Base-by-base conservation (phyloP, 30 jellyfish, hydroid and myxozoan species). In the Phacellophora camtschatica region DNA sequence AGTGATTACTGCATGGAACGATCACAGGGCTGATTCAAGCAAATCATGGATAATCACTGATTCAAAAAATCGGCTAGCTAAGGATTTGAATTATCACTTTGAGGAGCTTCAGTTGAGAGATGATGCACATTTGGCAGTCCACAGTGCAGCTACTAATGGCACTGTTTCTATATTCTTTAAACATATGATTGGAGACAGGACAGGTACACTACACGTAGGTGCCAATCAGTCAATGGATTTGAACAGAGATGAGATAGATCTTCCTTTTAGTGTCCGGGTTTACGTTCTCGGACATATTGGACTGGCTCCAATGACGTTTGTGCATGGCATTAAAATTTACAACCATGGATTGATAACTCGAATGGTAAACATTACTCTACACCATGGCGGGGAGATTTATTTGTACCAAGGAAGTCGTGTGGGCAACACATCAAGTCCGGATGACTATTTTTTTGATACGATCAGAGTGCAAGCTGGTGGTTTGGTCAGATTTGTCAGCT, bases 101-200 rank as follows among this genome's bases (percentile, higher is more conserved):
- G 92, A 81, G 66, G 92, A 81, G 68, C 55, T 81, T 48, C 92
- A 81, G 70, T 24, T 81, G 22, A 65, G 77, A 24, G 84, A 51
- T 27, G 79, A 31, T 1, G 84, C 92, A 0, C 84, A 81, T 81
- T 53, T 81, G 22, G 92, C 92, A 0, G 66, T 81, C 29, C 57
- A 39, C 18, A 55, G 66, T 28, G 77, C 43, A 19, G 22, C 67
- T 3, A 24, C 85, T 11, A 50, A 29, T 7, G 70, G 34, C 0
- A 66, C 53, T 27, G 84, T 81, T 5, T 66, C 76, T 24, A 16
- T 81, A 10, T 56, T 22, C 64, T 81, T 81, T 39, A 77, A 75
- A 4, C 92, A 81, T 22, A 81, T 81, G 92, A 81, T 81, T 50
- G 92, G 92, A 12, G 92, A 81, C 56, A 42, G 92, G 10, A 81